Percentiles rank a stretch among this genome's conserved stretches.
These are phyloP conservation scores for Elysia crispata DNA, from an alignment of 2,888 invertebrate genomes.

Conservation along the genomic window DNA sequence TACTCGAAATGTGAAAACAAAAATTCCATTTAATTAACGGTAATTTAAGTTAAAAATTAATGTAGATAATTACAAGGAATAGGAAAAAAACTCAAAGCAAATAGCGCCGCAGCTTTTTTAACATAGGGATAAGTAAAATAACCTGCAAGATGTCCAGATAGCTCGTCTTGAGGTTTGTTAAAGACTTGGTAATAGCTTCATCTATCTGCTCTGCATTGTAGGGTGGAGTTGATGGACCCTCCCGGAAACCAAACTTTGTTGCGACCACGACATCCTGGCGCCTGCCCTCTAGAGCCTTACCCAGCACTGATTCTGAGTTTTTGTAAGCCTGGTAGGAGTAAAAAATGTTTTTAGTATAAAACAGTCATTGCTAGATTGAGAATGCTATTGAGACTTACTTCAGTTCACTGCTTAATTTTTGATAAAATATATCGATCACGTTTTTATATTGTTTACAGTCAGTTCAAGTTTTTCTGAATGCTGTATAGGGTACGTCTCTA, in stretches of 20 bases:
- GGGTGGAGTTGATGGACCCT: constrained; percentile 62
- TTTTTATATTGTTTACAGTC: background rate
- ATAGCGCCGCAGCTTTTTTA: no score
- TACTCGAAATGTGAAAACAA: no score
- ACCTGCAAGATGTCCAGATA: constrained; percentile 75
- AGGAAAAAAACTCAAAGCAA: background rate
- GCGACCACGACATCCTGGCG: constrained; percentile 71
- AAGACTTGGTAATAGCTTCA: constrained; percentile 62
- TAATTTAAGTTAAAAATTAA: no score
- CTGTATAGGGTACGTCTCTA: no score
- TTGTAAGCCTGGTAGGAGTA: constrained; percentile 67
- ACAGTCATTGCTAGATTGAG: no score
- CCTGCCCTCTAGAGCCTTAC: constrained; percentile 67
- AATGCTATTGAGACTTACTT: background rate
- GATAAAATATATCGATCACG: background rate
- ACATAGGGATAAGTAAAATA: background rate
- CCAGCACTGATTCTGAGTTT: constrained; percentile 72
- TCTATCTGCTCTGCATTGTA: constrained; percentile 72
- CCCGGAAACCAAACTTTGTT: constrained; percentile 72
- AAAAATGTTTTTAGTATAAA: background rate
- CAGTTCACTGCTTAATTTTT: background rate
- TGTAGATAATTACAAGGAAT: background rate
- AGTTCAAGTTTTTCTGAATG: no score
- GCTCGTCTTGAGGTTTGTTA: constrained; percentile 68
- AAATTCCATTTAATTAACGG: background rate